Base-by-base conservation (phyloP, 2,888 invertebrate species). In the Nipponacmea schrenckii region DNA sequence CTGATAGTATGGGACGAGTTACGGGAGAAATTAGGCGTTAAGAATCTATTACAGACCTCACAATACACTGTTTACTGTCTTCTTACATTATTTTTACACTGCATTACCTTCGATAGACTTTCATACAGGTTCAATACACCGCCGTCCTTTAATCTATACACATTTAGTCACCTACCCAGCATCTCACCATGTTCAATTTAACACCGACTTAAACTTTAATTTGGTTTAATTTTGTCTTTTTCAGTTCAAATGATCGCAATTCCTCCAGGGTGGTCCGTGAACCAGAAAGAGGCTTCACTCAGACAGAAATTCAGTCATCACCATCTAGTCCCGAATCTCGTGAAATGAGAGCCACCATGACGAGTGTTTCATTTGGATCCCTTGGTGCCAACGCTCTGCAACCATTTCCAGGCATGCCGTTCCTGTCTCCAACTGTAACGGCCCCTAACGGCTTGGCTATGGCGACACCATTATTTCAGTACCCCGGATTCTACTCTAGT, bases 401-500 rank as follows among this genome's bases (percentile, higher is more conserved):
- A 45, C 75, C 78, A 14, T 73, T 81, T 70, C 76, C 80, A 4
- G 77, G 80, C 1, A 65, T 80, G 10, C 76, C 77, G 1, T 74
- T 74, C 20, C 70, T 74, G 5, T 63, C 76, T 8, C 74, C 80
- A 8, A 67, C 76, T 3, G 69, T 77, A 5, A 20, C 68, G 5
- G 50, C 62, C 12, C 67, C 69, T 15, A 62, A 69, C 14, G 71
- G 67, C 4, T 67, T 74, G 10, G 75, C 77, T 31, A 66, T 84
- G 31, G 77, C 80, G 56, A 73, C 79, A 7, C 77, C 84, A 17
- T 69, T 82, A 26, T 46, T 84, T 17, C 83, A 82, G 26, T 83
- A 83, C 68, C 80, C 83, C 2, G 74, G 71, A 78, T 62, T 77
- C 78, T 64, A 78, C 77, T 70, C 76, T 71, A 31, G 69, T 73